A percentile compares a stretch with the other conserved stretches of the same genome.
Evolutionary conservation across 2,888 invertebrate genomes (phyloP).

Genomic region (Amphipyra tragopoginis): DNA sequence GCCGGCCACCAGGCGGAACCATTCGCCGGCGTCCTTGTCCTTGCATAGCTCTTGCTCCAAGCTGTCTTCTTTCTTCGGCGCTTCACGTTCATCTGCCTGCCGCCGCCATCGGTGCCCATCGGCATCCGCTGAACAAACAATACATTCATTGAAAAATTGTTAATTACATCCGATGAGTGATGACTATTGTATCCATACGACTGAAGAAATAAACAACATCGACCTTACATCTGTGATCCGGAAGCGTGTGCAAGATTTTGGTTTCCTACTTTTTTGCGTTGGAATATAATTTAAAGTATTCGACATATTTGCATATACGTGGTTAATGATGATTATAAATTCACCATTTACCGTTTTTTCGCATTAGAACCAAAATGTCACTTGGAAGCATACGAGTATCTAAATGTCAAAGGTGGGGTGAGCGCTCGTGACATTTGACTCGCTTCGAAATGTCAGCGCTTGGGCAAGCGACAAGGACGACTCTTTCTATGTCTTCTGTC

Average conservation of each 20-base stretch:
- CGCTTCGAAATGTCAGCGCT: conserved; percentile 86
- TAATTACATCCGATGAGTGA: not conserved
- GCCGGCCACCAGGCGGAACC: conserved; percentile 97
- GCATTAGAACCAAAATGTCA: conserved; percentile 80
- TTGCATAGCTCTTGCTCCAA: conserved; percentile 97
- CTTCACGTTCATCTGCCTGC: conserved; percentile 90
- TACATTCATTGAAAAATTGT: conserved; percentile 28
- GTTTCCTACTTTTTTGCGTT: conserved; percentile 2
- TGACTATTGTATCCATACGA: not conserved
- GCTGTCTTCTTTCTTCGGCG: conserved; percentile 95
- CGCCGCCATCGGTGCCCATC: conserved; percentile 91
- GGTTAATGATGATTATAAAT: conserved; percentile 50
- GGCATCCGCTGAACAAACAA: conserved; percentile 78
- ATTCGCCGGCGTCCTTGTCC: conserved; percentile 98
- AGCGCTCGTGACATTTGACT: conserved; percentile 88
- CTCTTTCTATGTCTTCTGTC: conserved; percentile 86
- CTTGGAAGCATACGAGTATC: conserved; percentile 66
- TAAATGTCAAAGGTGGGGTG: conserved; percentile 86
- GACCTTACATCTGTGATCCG: conserved; percentile 3
- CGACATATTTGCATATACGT: conserved; percentile 30
- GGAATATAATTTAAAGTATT: conserved; percentile 23
- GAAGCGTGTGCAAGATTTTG: conserved; percentile 14
- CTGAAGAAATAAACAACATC: not conserved
- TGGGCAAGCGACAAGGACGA: conserved; percentile 89
- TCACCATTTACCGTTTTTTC: conserved; percentile 64